Base-by-base conservation (phyloP, 2,113 vertebrate species). In the Strix uralensis region DNA sequence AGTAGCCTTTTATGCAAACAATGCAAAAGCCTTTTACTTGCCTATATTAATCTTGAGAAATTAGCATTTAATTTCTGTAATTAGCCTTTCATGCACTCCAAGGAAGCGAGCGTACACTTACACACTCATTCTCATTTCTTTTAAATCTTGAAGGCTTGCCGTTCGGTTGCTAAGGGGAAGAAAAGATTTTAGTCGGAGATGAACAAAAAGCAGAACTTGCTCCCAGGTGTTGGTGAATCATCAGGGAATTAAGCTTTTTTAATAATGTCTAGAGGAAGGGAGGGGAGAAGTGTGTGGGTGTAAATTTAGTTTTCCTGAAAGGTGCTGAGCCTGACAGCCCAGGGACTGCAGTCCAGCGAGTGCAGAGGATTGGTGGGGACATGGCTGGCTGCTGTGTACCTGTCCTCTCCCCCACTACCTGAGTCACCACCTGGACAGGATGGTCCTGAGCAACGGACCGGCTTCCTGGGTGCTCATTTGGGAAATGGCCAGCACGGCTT, bases 11-110 rank as follows among this genome's bases (percentile, higher is more conserved):
- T 73, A 69, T 9, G 78, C 70, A 85, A 94, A 96, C n/a, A 93
- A 77, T 3, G 36, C 40, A 92, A 82, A 85, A 91, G 19, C 73
- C 61, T 91, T 94, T 81, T 67, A 67, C 72, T 87, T 94, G 65
- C 42, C 54, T 81, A 46, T 92, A 92, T 91, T 87, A 95, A 91
- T 95, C 66, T 82, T 46, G 36, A 61, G 42, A 94, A 94, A 95
- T 97, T 94, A 94, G 78, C 96, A 95, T 97, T 97, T 95, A 92
- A 94, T 97, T 94, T 97, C 95, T 94, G 88, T 89, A 95, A 95
- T 97, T 96, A 96, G 92, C 86, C 62, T 80, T 95, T 95, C 94
- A 87, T 25, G 70, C 54, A 82, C 77, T 90, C 66, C 16, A 30
- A 94, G 94, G 91, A 87, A 91, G 84, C 1, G 0, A 97, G 78